phyloP scores from a whole-genome alignment of 2,888 invertebrate species.

The Disparrhopalites patrizii region DNA sequence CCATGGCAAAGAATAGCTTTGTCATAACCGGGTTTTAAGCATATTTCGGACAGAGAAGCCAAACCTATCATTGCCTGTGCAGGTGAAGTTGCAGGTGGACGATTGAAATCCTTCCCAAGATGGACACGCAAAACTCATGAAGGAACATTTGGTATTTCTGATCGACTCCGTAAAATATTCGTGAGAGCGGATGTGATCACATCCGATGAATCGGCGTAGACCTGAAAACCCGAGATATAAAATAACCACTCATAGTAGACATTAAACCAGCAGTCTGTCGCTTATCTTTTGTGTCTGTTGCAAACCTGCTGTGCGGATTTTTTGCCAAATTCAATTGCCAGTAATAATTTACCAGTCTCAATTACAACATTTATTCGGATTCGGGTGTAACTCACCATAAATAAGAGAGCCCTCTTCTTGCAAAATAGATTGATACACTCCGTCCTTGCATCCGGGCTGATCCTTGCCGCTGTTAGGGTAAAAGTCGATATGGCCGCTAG shows the following conservation, averaged over 20 bases:
- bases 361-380: too few relatives aligned
- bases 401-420: slow-evolving; percentile 62
- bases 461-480: slow-evolving; percentile 79
- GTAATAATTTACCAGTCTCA: too few relatives aligned
- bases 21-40: neutral
- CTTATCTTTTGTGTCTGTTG: too few relatives aligned
- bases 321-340: too few relatives aligned
- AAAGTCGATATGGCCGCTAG: slow-evolving; percentile 84
- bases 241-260: too few relatives aligned
- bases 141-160: slow-evolving; percentile 70
- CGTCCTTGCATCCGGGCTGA: slow-evolving; percentile 66
- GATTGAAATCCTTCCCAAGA: slow-evolving; percentile 62
- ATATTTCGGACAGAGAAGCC: too few relatives aligned
- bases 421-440: slow-evolving; percentile 62
- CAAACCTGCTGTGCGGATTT: too few relatives aligned
- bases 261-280: too few relatives aligned
- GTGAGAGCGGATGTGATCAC: slow-evolving; percentile 81
- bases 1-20: slow-evolving; percentile 10
- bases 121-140: slow-evolving; percentile 71
- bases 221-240: too few relatives aligned
- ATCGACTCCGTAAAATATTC: slow-evolving; percentile 81
- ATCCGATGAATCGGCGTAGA: slow-evolving; percentile 68
- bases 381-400: slow-evolving; percentile 56
- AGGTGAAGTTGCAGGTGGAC: slow-evolving; percentile 50
- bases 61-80: slow-evolving; percentile 10